Percentiles rank a stretch among this genome's conserved stretches.
Evolutionary conservation across 2,113 vertebrate species (phyloP).

Genomic region (Telmatochromis brichardi): DNA sequence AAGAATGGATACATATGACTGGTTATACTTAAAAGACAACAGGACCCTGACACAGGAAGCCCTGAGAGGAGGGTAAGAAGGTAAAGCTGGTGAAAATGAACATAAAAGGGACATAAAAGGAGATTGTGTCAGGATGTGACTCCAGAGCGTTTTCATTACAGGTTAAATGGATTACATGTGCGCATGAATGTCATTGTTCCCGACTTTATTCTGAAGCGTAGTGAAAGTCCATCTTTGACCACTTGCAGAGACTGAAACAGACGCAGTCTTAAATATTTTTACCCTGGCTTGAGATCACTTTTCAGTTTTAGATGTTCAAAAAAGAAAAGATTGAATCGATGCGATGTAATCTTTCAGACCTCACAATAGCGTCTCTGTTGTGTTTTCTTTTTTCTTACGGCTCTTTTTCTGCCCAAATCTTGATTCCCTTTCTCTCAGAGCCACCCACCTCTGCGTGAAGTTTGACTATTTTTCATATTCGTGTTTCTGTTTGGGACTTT

Average conservation of each 20-base stretch:
- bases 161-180: neutral
- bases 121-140: neutral
- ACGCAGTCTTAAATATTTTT: neutral
- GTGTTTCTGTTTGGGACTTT: neutral
- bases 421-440: neutral
- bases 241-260: neutral
- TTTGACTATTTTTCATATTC: neutral
- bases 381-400: neutral
- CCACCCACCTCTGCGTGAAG: neutral
- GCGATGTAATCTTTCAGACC: neutral
- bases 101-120: neutral
- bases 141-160: neutral
- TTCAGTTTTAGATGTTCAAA: neutral
- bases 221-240: neutral
- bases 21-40: neutral
- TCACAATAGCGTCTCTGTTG: neutral
- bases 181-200: neutral
- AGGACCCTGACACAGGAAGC: neutral
- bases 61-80: neutral
- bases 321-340: neutral
- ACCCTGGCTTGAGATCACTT: neutral
- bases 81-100: neutral
- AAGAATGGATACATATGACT: neutral
- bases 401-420: neutral
- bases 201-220: accelerated